A percentile compares a stretch with the other conserved stretches of the same genome.
Conservation (phyloP, 2,113 vertebrate genomes). For the Chiloscyllium plagiosum region DNA sequence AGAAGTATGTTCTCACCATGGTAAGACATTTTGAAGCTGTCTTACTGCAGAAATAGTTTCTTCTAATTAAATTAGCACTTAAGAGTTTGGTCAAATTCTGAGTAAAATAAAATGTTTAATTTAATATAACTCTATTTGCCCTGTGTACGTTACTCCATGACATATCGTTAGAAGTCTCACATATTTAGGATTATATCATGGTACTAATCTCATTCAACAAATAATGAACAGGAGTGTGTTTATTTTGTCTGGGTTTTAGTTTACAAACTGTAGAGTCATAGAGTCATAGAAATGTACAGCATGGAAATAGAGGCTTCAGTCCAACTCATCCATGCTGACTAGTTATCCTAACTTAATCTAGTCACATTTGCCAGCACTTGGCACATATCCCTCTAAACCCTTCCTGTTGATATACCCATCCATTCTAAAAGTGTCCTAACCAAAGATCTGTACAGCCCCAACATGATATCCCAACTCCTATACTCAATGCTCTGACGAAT, state of each 20-base stretch:
- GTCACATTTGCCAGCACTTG: too few relatives aligned
- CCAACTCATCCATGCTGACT: too few relatives aligned
- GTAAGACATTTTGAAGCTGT: not conserved
- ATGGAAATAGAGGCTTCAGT: too few relatives aligned
- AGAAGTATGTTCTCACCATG: not conserved
- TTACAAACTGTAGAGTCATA: too few relatives aligned
- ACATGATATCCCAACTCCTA: too few relatives aligned
- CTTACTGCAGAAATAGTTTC: not conserved
- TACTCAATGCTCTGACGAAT: too few relatives aligned
- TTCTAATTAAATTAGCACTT: not conserved
- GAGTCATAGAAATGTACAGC: too few relatives aligned
- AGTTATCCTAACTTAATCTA: too few relatives aligned
- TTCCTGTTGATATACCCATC: too few relatives aligned
- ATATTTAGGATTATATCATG: not conserved
- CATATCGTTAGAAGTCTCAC: not conserved
- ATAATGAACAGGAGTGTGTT: not conserved
- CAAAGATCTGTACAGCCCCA: too few relatives aligned
- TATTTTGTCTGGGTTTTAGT: not conserved
- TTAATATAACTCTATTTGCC: not conserved
- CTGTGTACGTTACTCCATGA: not conserved
- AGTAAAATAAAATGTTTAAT: not conserved
- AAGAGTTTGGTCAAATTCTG: not conserved
- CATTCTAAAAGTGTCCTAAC: too few relatives aligned
- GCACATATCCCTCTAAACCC: too few relatives aligned
- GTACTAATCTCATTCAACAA: not conserved